Base-by-base conservation (phyloP, 2,888 invertebrate genomes). In the Dendrolimus pini region DNA sequence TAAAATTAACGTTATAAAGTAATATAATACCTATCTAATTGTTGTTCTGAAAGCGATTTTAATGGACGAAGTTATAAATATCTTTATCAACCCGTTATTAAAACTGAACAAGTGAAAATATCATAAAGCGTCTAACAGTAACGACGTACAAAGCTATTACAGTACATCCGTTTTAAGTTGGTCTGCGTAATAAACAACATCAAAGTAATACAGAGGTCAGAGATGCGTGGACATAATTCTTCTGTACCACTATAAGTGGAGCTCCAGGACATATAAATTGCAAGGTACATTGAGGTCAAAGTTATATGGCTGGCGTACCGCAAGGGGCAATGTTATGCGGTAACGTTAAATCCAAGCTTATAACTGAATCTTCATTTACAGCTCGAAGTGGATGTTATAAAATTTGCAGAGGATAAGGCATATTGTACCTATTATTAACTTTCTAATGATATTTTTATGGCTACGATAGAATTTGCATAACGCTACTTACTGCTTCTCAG, bases 321-420 rank as follows among this genome's bases (percentile, higher is more conserved):
- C 77, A 83, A 83, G 79, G 76, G 79, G 75, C 79, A 76, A 78
- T 81, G 78, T 74, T 79, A 78, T 77, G 75, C 73, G 73, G 77
- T 77, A 77, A 77, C 73, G 73, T 78, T 80, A 74, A 79, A 79
- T 78, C 75, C 75, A 66, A 75, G 78, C 79, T 81, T 82, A 83
- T 81, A 82, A 78, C 78, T 78, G 80, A 78, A 76, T 78, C 76
- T 77, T 78, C 73, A 73, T 79, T 77, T 75, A 75, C 71, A 68
- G 69, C 64, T 66, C 63, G 60, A 60, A 61, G 64, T 65, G 66
- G 72, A 75, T 71, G 68, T 64, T 62, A 64, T 69, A 75, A 69
- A 65, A 60, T 47, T 47, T 47, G 47, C 47, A 47, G 47, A 62
- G 60, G 55, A 60, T 59, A 55, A 52, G 0, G 18, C 56, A 55